These are phyloP conservation scores for Acromyrmex heyeri DNA, from an alignment of 1,140 invertebrate genomes.

Conservation along the genomic window DNA sequence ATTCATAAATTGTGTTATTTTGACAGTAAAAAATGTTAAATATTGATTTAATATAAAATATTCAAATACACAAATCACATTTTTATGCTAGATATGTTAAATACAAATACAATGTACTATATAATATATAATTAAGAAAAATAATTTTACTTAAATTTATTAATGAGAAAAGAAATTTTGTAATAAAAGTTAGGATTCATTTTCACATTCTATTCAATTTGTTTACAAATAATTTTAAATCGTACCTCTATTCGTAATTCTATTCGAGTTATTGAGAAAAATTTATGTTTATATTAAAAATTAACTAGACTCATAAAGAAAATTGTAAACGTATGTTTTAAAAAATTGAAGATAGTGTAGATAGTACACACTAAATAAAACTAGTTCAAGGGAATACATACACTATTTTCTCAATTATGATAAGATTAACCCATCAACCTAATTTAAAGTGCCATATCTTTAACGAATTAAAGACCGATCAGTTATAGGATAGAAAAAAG, in stretches of 20 bases:
- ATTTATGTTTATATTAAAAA: background rate
- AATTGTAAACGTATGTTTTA: background rate
- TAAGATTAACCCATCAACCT: background rate
- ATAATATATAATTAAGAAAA: too few relatives aligned
- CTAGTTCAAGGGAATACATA: background rate
- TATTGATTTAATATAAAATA: too few relatives aligned
- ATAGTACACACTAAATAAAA: background rate
- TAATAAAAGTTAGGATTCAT: too few relatives aligned
- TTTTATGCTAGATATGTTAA: too few relatives aligned
- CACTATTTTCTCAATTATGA: slow-evolving; percentile 1
- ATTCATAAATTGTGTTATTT: too few relatives aligned
- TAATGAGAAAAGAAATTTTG: too few relatives aligned
- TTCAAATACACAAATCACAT: too few relatives aligned
- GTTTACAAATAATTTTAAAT: background rate
- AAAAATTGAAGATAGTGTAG: background rate
- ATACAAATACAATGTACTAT: too few relatives aligned
- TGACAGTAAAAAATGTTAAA: too few relatives aligned
- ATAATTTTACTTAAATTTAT: too few relatives aligned
- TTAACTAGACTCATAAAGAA: background rate
- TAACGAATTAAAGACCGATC: background rate
- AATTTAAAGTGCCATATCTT: background rate
- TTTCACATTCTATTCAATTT: background rate
- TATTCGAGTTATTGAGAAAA: background rate
- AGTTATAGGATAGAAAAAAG: background rate
- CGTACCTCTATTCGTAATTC: background rate